These are phyloP conservation scores for Arbacia lixula DNA, from an alignment of 53 echinoderm and acorn worm species.

Conservation along the genomic window DNA sequence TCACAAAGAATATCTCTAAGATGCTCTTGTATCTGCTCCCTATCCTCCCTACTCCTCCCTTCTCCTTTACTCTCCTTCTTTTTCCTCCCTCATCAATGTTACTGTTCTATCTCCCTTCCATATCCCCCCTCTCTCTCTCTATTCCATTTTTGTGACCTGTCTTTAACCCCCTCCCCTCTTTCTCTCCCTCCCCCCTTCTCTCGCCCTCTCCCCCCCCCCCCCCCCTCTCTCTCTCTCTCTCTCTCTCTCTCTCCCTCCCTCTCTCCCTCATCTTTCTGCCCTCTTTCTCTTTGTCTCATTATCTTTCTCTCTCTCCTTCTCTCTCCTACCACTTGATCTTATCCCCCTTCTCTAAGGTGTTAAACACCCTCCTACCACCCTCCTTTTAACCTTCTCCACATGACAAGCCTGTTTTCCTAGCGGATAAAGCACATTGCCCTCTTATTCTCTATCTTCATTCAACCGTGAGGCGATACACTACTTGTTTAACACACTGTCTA, in stretches of 20 bases:
- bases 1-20: too few species aligned
- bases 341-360: background rate
- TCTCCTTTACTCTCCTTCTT: background rate
- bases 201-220: background rate
- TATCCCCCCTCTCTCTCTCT: background rate
- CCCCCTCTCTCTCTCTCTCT: background rate
- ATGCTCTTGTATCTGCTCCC: too few species aligned
- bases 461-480: too few species aligned
- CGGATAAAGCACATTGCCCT: too few species aligned
- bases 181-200: background rate
- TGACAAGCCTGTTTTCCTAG: too few species aligned
- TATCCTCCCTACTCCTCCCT: too few species aligned
- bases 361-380: too few species aligned
- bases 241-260: background rate
- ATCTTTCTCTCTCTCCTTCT: constrained; percentile 4
- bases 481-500: too few species aligned
- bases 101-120: background rate
- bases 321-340: background rate
- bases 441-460: too few species aligned
- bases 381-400: too few species aligned
- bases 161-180: background rate
- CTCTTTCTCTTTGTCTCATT: background rate
- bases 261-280: background rate
- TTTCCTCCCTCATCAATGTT: background rate
- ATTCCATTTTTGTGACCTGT: background rate